A percentile compares a stretch with the other conserved stretches of the same genome.
Evolutionary conservation across 2,113 vertebrate species (phyloP).

Genomic region (Podilymbus podiceps): DNA sequence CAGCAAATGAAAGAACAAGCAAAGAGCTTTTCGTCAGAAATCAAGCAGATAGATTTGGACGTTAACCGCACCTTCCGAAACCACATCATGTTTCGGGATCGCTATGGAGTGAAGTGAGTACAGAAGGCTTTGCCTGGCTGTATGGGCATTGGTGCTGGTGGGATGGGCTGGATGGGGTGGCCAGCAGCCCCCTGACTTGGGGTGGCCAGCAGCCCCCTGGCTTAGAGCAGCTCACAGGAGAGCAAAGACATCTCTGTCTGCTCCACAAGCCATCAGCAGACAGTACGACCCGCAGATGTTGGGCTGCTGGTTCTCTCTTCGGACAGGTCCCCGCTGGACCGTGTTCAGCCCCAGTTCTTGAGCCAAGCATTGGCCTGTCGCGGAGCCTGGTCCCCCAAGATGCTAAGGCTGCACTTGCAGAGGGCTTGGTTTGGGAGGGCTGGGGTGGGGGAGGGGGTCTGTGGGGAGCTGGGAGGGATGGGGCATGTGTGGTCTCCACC

Average conservation of each 20-base stretch:
- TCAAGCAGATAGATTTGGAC: conserved; percentile 92
- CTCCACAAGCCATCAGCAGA: neutral
- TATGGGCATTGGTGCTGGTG: accelerated
- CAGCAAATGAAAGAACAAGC: conserved; percentile 92
- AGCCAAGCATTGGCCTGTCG: neutral
- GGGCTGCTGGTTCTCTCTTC: neutral
- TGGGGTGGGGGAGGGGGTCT: neutral
- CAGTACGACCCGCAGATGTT: neutral
- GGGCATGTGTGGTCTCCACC: accelerated
- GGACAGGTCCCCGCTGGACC: neutral
- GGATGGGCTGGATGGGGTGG: neutral
- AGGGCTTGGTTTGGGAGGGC: neutral
- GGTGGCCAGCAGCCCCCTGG: neutral
- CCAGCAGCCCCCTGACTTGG: neutral
- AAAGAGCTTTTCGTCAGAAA: conserved; percentile 82
- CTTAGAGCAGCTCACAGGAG: neutral
- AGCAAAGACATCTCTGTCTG: neutral
- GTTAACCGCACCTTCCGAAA: conserved; percentile 93
- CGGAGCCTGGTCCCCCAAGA: neutral
- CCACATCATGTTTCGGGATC: conserved; percentile 93
- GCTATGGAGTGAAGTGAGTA: conserved; percentile 91
- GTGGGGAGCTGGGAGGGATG: neutral
- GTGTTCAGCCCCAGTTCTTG: neutral
- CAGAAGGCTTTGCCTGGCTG: accelerated
- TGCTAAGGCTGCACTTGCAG: neutral